A percentile compares a stretch with the other conserved stretches of the same genome.
phyloP scores from a whole-genome alignment of 2,797 vertebrate genomes.

The Microctenopoma lineatum region DNA sequence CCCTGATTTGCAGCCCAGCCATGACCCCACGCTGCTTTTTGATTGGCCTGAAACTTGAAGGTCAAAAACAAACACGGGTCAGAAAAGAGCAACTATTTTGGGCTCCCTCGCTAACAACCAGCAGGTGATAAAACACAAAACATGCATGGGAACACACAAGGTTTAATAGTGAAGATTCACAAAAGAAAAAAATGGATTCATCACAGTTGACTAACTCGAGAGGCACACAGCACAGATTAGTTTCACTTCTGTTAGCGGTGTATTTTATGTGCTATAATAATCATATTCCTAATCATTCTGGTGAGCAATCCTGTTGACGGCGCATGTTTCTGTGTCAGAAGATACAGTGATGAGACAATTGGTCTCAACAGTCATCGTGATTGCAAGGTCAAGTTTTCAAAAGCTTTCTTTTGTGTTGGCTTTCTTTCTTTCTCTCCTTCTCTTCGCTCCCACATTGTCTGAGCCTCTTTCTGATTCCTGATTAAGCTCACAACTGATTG shows the following conservation, averaged over 20 bases:
- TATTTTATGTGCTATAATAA: conserved; percentile 34
- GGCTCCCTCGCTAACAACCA: conserved; percentile 39
- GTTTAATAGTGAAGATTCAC: conserved; percentile 3
- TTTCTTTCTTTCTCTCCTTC: neutral
- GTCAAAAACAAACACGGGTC: conserved; percentile 21
- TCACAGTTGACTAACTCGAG: conserved; percentile 14
- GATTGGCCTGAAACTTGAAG: conserved; percentile 53
- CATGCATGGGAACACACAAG: neutral
- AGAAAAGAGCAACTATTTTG: conserved; percentile 18
- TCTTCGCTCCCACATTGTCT: neutral
- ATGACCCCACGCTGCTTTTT: conserved; percentile 57
- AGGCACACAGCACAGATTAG: conserved; percentile 21
- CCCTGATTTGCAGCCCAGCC: conserved; percentile 48
- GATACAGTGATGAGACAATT: conserved; percentile 41
- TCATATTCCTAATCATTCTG: conserved; percentile 19
- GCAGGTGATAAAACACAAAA: conserved; percentile 57
- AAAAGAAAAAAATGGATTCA: conserved; percentile 3
- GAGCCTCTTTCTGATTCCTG: conserved; percentile 34
- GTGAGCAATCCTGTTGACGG: conserved; percentile 32
- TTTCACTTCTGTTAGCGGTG: conserved; percentile 36
- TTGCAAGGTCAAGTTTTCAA: conserved; percentile 61
- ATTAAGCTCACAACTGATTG: conserved; percentile 60
- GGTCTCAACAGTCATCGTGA: conserved; percentile 37
- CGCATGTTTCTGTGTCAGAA: conserved; percentile 16
- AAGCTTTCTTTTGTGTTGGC: neutral